Conservation (phyloP, 2,888 invertebrate species). For the Callyntrura guangdongensis region DNA sequence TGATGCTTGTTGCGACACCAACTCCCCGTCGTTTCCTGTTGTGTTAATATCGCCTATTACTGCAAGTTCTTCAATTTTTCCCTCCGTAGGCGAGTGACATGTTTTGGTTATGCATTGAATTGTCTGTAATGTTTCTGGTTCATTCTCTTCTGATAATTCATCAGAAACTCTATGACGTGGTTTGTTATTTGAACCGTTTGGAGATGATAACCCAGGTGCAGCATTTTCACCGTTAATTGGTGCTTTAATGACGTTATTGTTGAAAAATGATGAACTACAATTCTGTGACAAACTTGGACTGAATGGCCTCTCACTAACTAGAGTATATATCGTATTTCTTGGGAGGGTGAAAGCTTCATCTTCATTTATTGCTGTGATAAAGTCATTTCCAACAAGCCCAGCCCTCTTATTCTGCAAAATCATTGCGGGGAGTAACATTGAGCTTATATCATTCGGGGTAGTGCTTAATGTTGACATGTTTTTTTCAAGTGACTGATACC, state of each 20-base stretch:
- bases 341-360: constrained; percentile 37
- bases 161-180: not conserved
- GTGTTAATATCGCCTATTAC: not conserved
- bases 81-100: too few relatives aligned
- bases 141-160: constrained; percentile 19
- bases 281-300: constrained; percentile 68
- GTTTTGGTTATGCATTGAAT: too few relatives aligned
- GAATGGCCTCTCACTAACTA: constrained; percentile 57
- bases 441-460: constrained; percentile 73
- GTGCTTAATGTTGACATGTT: constrained; percentile 78
- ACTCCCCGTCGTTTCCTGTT: not conserved
- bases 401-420: constrained; percentile 22
- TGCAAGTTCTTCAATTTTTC: not conserved
- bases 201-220: not conserved
- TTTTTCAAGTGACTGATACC: constrained; percentile 73
- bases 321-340: constrained; percentile 45
- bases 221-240: not conserved
- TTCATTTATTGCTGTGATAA: constrained; percentile 16
- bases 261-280: constrained; percentile 53
- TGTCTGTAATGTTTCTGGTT: not conserved
- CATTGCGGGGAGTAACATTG: constrained; percentile 48
- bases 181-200: not conserved
- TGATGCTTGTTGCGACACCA: not conserved
- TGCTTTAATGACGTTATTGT: constrained; percentile 13
- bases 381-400: not conserved